Percentiles rank a stretch among this genome's conserved stretches.
Conservation (phyloP, 2,888 invertebrate genomes). For the Drosophila tanythrix region DNA sequence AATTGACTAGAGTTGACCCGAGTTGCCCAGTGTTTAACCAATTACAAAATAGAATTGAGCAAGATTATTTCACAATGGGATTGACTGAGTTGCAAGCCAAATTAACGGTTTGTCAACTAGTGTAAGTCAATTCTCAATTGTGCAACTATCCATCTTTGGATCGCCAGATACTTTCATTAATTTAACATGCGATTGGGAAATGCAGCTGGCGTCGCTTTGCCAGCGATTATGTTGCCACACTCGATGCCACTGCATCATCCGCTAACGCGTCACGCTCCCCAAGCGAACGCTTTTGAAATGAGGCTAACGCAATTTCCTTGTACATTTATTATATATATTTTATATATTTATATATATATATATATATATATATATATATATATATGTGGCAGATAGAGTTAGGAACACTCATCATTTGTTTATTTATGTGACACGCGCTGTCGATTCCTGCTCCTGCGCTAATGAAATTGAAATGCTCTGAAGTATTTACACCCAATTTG, state of each 20-base stretch:
- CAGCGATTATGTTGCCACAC: background rate
- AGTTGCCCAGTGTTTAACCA: background rate
- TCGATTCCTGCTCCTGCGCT: constrained; percentile 19
- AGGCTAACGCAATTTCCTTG: background rate
- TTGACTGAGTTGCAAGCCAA: background rate
- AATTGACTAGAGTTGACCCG: background rate
- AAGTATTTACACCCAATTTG: constrained; percentile 12
- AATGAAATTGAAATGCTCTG: constrained; percentile 43
- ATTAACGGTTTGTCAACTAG: background rate
- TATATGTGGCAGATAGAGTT: background rate
- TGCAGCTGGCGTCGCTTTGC: constrained; percentile 9
- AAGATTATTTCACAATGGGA: background rate
- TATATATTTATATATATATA: background rate
- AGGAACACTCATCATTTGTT: constrained; percentile 38
- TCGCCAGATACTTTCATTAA: constrained; percentile 21
- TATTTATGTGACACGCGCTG: constrained; percentile 19
- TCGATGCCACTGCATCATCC: constrained; percentile 1
- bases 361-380: background rate
- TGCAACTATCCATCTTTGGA: constrained; percentile 11
- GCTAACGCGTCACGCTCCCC: background rate
- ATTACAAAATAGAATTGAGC: background rate
- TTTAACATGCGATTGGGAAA: constrained; percentile 25
- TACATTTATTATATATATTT: background rate
- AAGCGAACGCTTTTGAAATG: background rate
- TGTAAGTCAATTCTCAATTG: constrained; percentile 3